Evolutionary conservation across 2,797 vertebrate genomes (phyloP).

Genomic region (Argya squamiceps): DNA sequence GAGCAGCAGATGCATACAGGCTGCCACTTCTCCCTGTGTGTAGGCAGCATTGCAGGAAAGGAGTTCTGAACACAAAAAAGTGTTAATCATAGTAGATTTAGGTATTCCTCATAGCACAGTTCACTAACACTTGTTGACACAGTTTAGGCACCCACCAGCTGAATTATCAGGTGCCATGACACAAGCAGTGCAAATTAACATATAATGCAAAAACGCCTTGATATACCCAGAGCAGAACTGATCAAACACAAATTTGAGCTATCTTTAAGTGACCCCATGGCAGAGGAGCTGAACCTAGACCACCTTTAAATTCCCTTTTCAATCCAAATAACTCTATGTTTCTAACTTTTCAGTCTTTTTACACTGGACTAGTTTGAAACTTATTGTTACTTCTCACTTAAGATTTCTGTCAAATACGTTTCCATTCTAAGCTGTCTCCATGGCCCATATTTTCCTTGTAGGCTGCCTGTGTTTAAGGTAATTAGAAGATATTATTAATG

Average conservation of each 20-base stretch:
- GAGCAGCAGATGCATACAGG: neutral
- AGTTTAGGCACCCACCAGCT: neutral
- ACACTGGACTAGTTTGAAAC: neutral
- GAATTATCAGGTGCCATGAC: neutral
- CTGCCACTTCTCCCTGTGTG: neutral
- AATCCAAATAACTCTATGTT: neutral
- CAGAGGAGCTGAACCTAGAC: neutral
- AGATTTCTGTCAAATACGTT: neutral
- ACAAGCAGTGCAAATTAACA: neutral
- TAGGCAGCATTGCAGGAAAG: neutral
- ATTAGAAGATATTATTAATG: constrained; percentile 18
- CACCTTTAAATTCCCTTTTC: neutral
- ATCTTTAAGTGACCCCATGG: neutral
- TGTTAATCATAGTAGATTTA: neutral
- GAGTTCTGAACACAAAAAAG: neutral
- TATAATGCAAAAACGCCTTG: rapidly evolving
- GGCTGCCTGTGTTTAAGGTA: neutral
- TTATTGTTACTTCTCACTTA: neutral
- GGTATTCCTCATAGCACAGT: neutral
- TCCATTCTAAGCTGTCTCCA: neutral
- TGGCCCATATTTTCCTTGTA: neutral
- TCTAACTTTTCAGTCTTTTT: neutral
- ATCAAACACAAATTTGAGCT: neutral
- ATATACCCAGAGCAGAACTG: neutral
- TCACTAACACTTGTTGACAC: neutral